Percentiles rank a stretch among this genome's conserved stretches.
Evolutionary conservation across 37 sponge, comb jelly and placozoan species (phyloP).

Genomic region (Chondrilla cf. caribensis): DNA sequence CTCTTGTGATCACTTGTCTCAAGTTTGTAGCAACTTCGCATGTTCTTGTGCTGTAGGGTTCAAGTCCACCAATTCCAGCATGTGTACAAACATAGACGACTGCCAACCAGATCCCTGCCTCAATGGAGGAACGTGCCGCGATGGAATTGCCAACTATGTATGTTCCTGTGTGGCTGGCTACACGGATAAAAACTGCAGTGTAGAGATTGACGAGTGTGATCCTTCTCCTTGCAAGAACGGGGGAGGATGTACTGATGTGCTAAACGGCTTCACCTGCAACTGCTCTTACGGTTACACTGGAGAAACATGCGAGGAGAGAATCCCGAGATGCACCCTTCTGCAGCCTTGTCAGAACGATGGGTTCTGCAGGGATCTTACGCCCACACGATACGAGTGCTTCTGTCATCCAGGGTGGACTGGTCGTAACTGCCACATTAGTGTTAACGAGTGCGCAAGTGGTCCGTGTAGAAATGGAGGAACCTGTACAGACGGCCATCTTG

Average conservation of each 20-base stretch:
- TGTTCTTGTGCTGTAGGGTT: conserved; percentile 59
- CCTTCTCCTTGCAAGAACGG: conserved; percentile 22
- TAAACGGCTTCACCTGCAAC: conserved; percentile 24
- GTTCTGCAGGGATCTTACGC: background rate
- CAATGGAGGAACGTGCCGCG: conserved; percentile 24
- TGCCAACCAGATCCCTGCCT: conserved; percentile 26
- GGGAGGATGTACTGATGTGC: conserved; percentile 20
- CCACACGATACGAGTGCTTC: conserved; percentile 57
- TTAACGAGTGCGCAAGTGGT: conserved; percentile 51
- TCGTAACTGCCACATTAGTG: conserved; percentile 43
- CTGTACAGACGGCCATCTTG: conserved; percentile 60
- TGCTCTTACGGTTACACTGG: conserved; percentile 27
- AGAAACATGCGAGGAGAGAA: background rate
- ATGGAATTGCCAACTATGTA: background rate
- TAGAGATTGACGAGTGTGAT: conserved; percentile 14
- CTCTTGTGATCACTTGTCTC: background rate
- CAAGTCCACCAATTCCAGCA: background rate
- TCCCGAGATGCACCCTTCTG: background rate
- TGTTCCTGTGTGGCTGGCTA: conserved; percentile 14
- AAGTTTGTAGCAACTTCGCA: conserved; percentile 31
- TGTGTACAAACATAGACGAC: conserved; percentile 30
- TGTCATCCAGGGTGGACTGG: conserved; percentile 84
- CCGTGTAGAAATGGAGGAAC: conserved; percentile 76
- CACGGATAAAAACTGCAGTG: conserved; percentile 7
- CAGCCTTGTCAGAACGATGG: conserved; percentile 41